phyloP scores from a whole-genome alignment of 2,113 vertebrate genomes.

The Acanthochromis polyacanthus region DNA sequence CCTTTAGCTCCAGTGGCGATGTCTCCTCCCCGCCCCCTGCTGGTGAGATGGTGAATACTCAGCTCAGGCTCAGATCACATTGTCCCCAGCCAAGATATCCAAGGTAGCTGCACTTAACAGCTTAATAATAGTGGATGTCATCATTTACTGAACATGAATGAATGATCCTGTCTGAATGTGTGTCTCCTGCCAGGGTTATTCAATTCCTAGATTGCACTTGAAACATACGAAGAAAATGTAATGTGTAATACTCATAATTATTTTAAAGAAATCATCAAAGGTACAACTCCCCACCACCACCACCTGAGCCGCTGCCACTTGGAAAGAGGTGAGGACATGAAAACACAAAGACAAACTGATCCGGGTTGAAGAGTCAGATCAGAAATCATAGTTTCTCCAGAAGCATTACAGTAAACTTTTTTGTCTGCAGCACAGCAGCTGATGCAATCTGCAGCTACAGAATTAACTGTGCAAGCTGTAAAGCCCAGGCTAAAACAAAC shows the following conservation, averaged over 20 bases:
- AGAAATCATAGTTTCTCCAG: background rate
- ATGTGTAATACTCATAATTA: background rate
- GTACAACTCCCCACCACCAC: constrained; percentile 86
- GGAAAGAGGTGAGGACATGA: constrained; percentile 74
- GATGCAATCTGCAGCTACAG: constrained; percentile 18
- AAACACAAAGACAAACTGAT: constrained; percentile 18
- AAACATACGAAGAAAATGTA: background rate
- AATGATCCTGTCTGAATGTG: background rate
- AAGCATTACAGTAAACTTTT: background rate
- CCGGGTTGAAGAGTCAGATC: background rate
- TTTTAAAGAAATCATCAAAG: constrained; percentile 90
- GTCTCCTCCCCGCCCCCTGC: constrained; percentile 66
- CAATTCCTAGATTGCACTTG: background rate
- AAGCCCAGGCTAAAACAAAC: constrained; percentile 18
- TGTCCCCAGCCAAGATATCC: constrained; percentile 91
- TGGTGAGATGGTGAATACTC: constrained; percentile 89
- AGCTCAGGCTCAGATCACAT: constrained; percentile 85
- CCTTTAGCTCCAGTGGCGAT: constrained; percentile 75
- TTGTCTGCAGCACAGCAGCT: constrained; percentile 25
- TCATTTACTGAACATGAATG: background rate
- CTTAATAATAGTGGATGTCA: background rate
- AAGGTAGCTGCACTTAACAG: constrained; percentile 60
- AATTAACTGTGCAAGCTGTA: background rate
- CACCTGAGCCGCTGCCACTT: constrained; percentile 50
- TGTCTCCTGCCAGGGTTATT: background rate